phyloP scores from a whole-genome alignment of 1,140 invertebrate genomes.

The Atta colombica region DNA sequence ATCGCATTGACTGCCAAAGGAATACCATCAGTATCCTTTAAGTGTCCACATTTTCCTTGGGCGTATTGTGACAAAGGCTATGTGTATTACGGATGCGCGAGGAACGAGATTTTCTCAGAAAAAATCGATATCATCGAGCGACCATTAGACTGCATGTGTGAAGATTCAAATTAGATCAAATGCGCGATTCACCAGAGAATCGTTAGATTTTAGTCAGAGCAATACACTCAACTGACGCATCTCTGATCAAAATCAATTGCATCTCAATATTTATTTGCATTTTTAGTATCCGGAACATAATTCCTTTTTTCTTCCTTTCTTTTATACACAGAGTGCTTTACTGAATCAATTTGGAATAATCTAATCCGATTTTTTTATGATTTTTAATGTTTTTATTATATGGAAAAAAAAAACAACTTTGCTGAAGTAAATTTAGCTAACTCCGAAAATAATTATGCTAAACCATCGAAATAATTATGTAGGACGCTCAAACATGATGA shows the following conservation, averaged over 20 bases:
- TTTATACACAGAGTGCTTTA: not conserved
- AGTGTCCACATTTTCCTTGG: conserved; percentile 73
- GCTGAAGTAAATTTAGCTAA: no score
- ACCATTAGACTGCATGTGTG: conserved; percentile 71
- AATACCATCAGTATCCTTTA: conserved; percentile 64
- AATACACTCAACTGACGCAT: not conserved
- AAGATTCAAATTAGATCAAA: conserved; percentile 35
- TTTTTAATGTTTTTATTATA: not conserved
- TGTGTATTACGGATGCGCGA: conserved; percentile 70
- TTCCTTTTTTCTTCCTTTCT: not conserved
- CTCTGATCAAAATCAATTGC: not conserved
- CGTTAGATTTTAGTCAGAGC: not conserved
- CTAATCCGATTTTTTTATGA: not conserved
- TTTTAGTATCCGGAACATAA: not conserved
- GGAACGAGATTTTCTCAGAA: conserved; percentile 67
- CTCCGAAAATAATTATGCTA: no score
- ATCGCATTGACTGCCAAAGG: conserved; percentile 66
- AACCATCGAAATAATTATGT: no score
- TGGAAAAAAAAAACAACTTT: no score
- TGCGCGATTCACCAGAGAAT: not conserved
- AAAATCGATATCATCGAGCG: conserved; percentile 68
- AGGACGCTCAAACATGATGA: no score
- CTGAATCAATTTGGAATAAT: not conserved
- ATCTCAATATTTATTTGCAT: not conserved
- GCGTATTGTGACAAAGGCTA: conserved; percentile 69